phyloP scores from a whole-genome alignment of 1,140 invertebrate genomes.

The Delia radicum region DNA sequence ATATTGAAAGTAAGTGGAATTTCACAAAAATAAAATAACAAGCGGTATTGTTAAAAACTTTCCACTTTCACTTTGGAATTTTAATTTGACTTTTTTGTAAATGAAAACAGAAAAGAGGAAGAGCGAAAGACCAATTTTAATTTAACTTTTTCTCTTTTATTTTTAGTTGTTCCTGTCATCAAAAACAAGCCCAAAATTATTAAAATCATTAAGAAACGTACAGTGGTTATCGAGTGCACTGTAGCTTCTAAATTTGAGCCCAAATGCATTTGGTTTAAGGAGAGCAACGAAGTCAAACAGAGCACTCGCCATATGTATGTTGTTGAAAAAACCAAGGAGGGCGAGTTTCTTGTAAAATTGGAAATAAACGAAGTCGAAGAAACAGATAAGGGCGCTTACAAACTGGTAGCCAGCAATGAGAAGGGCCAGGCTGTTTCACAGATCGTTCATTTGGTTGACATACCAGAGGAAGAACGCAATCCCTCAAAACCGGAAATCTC shows the following conservation, averaged over 20 bases:
- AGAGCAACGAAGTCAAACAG: conserved; percentile 74
- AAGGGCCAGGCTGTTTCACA: conserved; percentile 92
- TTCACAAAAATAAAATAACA: too few species aligned
- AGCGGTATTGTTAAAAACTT: too few species aligned
- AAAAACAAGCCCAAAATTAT: conserved; percentile 89
- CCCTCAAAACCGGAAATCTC: conserved; percentile 66
- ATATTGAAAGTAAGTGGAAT: conserved; percentile 88
- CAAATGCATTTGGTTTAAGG: conserved; percentile 87
- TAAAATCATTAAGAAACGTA: conserved; percentile 85
- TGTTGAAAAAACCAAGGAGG: conserved; percentile 49
- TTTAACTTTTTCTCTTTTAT: too few species aligned
- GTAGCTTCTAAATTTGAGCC: conserved; percentile 86
- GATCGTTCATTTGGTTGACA: conserved; percentile 80
- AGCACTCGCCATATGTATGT: conserved; percentile 57
- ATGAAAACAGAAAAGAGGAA: too few species aligned
- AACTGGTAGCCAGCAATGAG: conserved; percentile 88
- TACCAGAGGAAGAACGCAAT: conserved; percentile 62
- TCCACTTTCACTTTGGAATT: too few species aligned
- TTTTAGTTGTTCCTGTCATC: conserved; percentile 88
- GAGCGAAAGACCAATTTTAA: too few species aligned
- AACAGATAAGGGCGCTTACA: conserved; percentile 84
- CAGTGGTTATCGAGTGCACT: conserved; percentile 86
- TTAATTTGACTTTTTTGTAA: too few species aligned
- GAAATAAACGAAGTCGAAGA: conserved; percentile 80
- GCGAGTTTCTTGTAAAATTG: conserved; percentile 81